These are phyloP conservation scores for Eclectus roratus DNA, from an alignment of 2,113 vertebrate genomes.

Conservation along the genomic window DNA sequence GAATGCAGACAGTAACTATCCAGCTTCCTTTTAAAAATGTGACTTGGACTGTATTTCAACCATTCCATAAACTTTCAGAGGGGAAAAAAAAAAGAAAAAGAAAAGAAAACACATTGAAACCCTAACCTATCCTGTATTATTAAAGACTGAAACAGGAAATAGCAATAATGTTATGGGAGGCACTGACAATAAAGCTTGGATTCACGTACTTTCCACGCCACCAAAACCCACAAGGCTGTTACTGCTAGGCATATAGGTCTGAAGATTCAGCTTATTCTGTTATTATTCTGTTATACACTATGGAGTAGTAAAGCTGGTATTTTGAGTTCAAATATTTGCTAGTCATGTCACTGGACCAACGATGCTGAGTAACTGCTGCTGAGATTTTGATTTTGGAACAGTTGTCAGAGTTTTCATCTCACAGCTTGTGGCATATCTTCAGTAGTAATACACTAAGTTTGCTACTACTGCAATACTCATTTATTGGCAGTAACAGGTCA, in stretches of 20 bases:
- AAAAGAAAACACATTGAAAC: slow-evolving; percentile 3
- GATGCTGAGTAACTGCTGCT: not conserved
- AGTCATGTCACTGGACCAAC: not conserved
- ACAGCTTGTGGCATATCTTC: not conserved
- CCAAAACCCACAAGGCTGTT: slow-evolving; percentile 41
- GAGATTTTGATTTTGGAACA: not conserved
- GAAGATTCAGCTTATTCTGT: slow-evolving; percentile 45
- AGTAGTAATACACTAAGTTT: not conserved
- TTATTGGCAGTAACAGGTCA: not conserved
- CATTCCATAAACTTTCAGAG: slow-evolving; percentile 46
- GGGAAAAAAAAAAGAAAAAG: not conserved
- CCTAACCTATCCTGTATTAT: slow-evolving; percentile 46
- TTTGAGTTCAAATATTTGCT: not conserved
- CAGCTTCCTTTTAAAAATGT: slow-evolving; percentile 54
- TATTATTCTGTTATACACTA: not conserved
- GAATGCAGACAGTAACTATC: slow-evolving; percentile 45
- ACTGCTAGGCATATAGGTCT: slow-evolving; percentile 50
- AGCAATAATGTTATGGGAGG: slow-evolving; percentile 67
- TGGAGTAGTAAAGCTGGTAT: not conserved
- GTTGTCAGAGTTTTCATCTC: not conserved
- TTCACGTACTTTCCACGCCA: slow-evolving; percentile 21
- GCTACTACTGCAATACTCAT: not conserved
- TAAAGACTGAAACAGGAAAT: slow-evolving; percentile 71
- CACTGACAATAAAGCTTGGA: slow-evolving; percentile 58
- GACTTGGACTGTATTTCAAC: slow-evolving; percentile 58